These are phyloP conservation scores for Anomalospiza imberbis DNA, from an alignment of 2,797 vertebrate genomes.

Conservation along the genomic window DNA sequence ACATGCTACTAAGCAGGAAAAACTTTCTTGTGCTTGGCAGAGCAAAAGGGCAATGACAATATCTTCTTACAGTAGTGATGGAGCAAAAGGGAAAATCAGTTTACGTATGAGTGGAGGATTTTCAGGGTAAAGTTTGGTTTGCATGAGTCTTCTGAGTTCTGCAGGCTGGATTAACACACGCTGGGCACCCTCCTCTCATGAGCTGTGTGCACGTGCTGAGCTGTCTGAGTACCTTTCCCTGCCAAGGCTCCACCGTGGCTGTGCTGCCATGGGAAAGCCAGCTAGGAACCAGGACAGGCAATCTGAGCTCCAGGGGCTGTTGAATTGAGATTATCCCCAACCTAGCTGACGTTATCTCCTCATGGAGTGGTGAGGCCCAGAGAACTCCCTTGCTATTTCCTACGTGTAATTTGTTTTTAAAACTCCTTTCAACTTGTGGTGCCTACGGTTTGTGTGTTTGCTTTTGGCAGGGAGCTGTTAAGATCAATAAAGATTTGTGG, in stretches of 20 bases:
- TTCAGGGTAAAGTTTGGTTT: not conserved
- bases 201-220: fast-evolving
- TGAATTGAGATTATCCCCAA: not conserved
- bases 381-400: not conserved
- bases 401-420: fast-evolving
- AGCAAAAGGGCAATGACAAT: not conserved
- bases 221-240: not conserved
- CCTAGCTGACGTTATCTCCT: not conserved
- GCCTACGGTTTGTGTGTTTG: fast-evolving
- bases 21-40: not conserved
- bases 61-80: fast-evolving
- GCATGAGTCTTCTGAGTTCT: not conserved
- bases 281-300: not conserved
- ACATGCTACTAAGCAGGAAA: not conserved
- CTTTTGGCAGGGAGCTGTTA: not conserved
- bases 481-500: not conserved
- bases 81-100: not conserved
- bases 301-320: not conserved
- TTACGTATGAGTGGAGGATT: not conserved
- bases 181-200: not conserved
- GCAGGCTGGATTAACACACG: not conserved
- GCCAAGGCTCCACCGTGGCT: fast-evolving
- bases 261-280: not conserved
- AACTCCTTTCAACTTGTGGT: not conserved
- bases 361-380: not conserved